A percentile compares a stretch with the other conserved stretches of the same genome.
Conservation (phyloP, 2,113 vertebrate species). For the Noctilio leporinus region DNA sequence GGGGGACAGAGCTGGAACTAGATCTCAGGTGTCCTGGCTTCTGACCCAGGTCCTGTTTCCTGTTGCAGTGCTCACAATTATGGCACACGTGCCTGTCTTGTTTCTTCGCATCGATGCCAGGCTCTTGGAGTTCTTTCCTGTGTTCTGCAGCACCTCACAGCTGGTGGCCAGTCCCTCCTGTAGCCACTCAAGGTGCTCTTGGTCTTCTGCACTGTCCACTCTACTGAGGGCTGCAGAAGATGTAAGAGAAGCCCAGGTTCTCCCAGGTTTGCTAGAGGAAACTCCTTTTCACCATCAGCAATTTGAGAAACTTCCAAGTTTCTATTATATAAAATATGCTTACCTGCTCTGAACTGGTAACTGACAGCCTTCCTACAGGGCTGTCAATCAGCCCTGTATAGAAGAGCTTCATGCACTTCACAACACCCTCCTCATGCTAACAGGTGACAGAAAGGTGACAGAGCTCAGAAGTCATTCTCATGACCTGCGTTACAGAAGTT, state of each 20-base stretch:
- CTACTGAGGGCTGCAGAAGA: background rate
- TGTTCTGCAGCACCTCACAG: background rate
- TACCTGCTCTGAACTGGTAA: constrained; percentile 4
- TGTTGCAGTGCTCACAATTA: background rate
- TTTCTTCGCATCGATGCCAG: background rate
- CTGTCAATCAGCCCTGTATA: constrained; percentile 16
- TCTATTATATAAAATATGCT: background rate
- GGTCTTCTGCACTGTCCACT: background rate
- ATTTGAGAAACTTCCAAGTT: background rate
- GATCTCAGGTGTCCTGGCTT: background rate
- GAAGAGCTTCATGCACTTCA: background rate
- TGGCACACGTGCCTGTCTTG: background rate
- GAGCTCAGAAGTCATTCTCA: background rate
- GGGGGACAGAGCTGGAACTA: background rate
- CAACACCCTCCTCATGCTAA: background rate
- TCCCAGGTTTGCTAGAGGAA: background rate
- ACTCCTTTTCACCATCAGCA: background rate
- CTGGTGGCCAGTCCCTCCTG: background rate
- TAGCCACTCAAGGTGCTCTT: background rate
- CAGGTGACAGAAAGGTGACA: constrained; percentile 1
- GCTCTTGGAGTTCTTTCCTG: background rate
- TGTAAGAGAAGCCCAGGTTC: background rate
- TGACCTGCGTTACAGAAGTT: constrained; percentile 33
- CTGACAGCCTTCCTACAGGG: constrained; percentile 48
- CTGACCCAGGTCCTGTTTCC: background rate